Evolutionary conservation across 2,797 vertebrate species (phyloP).

Genomic region (Sebastes cheni): DNA sequence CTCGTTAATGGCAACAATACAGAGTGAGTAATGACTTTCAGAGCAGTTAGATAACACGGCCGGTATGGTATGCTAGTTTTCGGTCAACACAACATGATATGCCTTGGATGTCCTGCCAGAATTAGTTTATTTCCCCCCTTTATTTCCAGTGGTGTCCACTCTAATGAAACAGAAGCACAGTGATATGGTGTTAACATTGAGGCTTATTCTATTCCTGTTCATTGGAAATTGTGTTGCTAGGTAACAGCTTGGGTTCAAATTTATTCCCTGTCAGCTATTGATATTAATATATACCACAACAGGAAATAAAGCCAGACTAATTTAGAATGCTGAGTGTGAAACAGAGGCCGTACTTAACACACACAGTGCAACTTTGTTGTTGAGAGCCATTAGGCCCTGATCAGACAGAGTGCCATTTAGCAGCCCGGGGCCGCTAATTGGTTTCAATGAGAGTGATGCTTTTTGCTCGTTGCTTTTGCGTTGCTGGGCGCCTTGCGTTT

Average conservation of each 20-base stretch:
- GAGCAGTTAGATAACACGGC: background rate
- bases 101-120: background rate
- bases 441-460: no score
- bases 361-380: background rate
- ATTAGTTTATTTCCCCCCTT: background rate
- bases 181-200: background rate
- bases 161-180: background rate
- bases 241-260: slow-evolving; percentile 31
- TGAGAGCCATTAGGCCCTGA: slow-evolving; percentile 8
- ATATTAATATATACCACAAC: slow-evolving; percentile 10
- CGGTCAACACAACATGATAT: background rate
- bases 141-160: background rate
- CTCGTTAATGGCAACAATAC: background rate
- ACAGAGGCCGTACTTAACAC: background rate
- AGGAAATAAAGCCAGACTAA: slow-evolving; percentile 28
- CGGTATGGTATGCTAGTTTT: background rate
- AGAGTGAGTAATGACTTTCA: slow-evolving; percentile 4
- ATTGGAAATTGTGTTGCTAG: slow-evolving; percentile 30
- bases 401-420: no score
- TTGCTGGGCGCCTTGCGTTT: no score
- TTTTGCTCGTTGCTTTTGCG: no score
- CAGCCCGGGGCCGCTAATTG: no score
- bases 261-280: slow-evolving; percentile 28
- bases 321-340: slow-evolving; percentile 8
- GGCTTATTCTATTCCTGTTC: slow-evolving; percentile 13